Evolutionary conservation across 2,888 invertebrate genomes (phyloP).

Genomic region (Xylota segnis): DNA sequence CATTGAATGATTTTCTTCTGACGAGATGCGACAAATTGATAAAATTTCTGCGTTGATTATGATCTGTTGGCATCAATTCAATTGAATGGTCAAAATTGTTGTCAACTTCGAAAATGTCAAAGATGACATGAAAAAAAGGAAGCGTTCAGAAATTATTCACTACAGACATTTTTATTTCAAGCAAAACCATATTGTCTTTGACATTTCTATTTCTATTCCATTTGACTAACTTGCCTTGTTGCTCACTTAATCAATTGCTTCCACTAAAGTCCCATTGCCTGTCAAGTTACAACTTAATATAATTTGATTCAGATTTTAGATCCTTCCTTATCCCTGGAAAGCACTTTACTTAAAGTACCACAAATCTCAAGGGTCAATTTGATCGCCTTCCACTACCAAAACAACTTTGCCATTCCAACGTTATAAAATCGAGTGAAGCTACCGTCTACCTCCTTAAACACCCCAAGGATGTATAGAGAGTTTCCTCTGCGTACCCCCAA

Average conservation of each 20-base stretch:
- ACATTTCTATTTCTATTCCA: too few relatives aligned
- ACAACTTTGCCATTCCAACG: slow-evolving; percentile 11
- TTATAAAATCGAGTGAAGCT: not conserved
- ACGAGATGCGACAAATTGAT: too few relatives aligned
- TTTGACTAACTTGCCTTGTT: too few relatives aligned
- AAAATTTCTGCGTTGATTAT: too few relatives aligned
- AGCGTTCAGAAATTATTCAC: too few relatives aligned
- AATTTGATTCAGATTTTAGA: slow-evolving; percentile 19
- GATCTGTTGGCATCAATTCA: too few relatives aligned
- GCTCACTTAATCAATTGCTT: not conserved
- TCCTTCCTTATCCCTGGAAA: slow-evolving; percentile 32
- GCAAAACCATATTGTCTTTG: too few relatives aligned
- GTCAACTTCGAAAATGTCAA: too few relatives aligned
- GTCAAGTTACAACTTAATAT: not conserved
- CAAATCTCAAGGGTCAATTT: slow-evolving; percentile 44
- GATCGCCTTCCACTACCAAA: slow-evolving; percentile 37
- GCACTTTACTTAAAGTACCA: slow-evolving; percentile 42
- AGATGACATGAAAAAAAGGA: too few relatives aligned
- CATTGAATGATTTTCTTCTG: too few relatives aligned
- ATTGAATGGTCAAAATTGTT: too few relatives aligned
- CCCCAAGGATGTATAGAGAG: not conserved
- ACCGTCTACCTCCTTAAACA: not conserved
- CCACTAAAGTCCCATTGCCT: not conserved
- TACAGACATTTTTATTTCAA: too few relatives aligned
- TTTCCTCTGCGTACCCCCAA: slow-evolving; percentile 19